Evolutionary conservation across 2,888 invertebrate genomes (phyloP).

Genomic region (Lypha dubia): DNA sequence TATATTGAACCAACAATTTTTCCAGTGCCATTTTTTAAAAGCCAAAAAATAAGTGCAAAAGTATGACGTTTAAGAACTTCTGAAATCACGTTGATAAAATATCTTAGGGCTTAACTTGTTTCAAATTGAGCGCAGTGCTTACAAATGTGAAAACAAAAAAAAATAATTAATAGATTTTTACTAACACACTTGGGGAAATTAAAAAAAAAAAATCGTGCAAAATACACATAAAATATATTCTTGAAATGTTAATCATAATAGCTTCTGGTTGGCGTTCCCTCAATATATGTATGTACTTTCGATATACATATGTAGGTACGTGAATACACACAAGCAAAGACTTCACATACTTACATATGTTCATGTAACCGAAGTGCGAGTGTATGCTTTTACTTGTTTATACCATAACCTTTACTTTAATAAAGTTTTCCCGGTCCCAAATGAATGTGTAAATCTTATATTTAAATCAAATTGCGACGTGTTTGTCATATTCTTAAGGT

Average conservation of each 20-base stretch:
- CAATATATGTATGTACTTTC: constrained; percentile 8
- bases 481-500: constrained; percentile 32
- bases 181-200: constrained; percentile 20
- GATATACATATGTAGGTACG: neutral
- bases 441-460: constrained; percentile 41
- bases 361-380: neutral
- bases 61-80: too few species aligned
- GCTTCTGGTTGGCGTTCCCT: constrained; percentile 25
- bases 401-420: neutral
- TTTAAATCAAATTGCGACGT: constrained; percentile 43
- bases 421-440: constrained; percentile 34
- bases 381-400: neutral
- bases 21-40: too few species aligned
- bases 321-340: neutral
- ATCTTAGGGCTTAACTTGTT: neutral
- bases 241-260: constrained; percentile 53
- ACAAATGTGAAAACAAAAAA: constrained; percentile 4
- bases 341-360: too few species aligned
- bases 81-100: neutral
- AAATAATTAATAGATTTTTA: constrained; percentile 26
- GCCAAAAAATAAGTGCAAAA: too few species aligned
- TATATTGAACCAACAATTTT: too few species aligned
- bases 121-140: neutral
- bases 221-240: constrained; percentile 12
- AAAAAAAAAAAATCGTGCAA: constrained; percentile 43